phyloP scores from a whole-genome alignment of 1,140 invertebrate species.

The Lycorma delicatula region DNA sequence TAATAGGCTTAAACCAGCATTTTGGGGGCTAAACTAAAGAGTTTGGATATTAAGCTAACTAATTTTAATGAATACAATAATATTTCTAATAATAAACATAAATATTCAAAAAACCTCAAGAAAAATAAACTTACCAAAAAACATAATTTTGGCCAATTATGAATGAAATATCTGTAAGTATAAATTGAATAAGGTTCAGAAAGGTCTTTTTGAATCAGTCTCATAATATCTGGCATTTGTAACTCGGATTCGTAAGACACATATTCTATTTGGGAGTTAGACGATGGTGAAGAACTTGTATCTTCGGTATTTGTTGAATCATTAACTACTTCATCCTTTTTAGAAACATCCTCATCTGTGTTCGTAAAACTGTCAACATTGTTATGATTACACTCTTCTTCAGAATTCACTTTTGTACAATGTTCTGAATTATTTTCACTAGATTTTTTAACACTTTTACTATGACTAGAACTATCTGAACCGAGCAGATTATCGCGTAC shows the following conservation, averaged over 20 bases:
- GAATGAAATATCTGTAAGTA: conserved; percentile 99
- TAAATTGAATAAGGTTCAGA: conserved; percentile 99
- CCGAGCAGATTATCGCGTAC: neutral
- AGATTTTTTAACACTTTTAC: conserved; percentile 5
- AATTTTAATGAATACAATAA: too few relatives aligned
- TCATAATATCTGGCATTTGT: conserved; percentile 95
- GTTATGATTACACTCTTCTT: conserved; percentile 3
- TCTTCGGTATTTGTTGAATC: neutral
- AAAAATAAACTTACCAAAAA: conserved; percentile 67
- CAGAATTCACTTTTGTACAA: neutral
- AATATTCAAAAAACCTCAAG: too few relatives aligned
- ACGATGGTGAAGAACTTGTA: neutral
- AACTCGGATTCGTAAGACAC: conserved; percentile 77
- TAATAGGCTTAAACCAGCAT: too few relatives aligned
- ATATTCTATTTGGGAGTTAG: conserved; percentile 44
- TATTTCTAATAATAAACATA: too few relatives aligned
- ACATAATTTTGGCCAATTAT: conserved; percentile 99
- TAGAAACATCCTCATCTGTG: neutral
- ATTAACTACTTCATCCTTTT: neutral
- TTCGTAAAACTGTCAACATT: neutral
- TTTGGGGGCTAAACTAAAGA: too few relatives aligned
- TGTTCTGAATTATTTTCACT: conserved; percentile 6
- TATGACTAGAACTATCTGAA: conserved; percentile 21
- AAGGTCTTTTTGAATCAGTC: conserved; percentile 96
- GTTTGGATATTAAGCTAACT: too few relatives aligned